A percentile compares a stretch with the other conserved stretches of the same genome.
Evolutionary conservation across 1,140 invertebrate genomes (phyloP).

Genomic region (Solenopsis invicta): DNA sequence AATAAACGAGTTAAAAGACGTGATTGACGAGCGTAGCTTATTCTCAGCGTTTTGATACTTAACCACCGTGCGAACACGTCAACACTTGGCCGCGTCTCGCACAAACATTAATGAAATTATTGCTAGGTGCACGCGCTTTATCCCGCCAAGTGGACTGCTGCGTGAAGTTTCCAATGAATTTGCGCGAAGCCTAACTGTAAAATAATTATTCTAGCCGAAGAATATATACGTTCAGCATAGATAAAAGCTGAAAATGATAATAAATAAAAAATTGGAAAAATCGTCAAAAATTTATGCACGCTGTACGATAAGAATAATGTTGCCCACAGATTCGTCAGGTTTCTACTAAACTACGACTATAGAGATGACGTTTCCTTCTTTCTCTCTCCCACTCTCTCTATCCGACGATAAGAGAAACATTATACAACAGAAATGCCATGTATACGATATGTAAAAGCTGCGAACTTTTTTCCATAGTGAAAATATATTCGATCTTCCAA

Average conservation of each 20-base stretch:
- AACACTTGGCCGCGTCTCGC: conserved; percentile 6
- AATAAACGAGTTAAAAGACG: conserved; percentile 28
- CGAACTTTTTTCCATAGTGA: neutral
- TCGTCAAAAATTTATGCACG: conserved; percentile 4
- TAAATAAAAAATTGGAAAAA: neutral
- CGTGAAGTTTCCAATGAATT: conserved; percentile 37
- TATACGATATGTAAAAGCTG: neutral
- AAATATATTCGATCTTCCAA: conserved; percentile 9
- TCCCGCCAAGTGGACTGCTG: neutral
- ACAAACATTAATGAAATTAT: conserved; percentile 38
- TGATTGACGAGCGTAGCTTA: conserved; percentile 34
- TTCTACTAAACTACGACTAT: neutral
- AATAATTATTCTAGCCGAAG: neutral
- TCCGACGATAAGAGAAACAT: conserved; percentile 11
- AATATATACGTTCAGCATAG: neutral
- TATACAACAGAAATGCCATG: neutral
- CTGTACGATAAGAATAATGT: neutral
- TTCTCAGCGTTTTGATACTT: conserved; percentile 30
- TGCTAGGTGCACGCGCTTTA: neutral
- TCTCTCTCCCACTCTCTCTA: too few relatives aligned
- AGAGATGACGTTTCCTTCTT: neutral
- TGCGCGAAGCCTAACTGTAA: neutral
- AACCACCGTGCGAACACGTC: neutral
- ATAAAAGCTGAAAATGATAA: neutral
- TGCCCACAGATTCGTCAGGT: neutral